phyloP scores from a whole-genome alignment of 23 tunicate genomes.

The Clavelina lepadiformis region DNA sequence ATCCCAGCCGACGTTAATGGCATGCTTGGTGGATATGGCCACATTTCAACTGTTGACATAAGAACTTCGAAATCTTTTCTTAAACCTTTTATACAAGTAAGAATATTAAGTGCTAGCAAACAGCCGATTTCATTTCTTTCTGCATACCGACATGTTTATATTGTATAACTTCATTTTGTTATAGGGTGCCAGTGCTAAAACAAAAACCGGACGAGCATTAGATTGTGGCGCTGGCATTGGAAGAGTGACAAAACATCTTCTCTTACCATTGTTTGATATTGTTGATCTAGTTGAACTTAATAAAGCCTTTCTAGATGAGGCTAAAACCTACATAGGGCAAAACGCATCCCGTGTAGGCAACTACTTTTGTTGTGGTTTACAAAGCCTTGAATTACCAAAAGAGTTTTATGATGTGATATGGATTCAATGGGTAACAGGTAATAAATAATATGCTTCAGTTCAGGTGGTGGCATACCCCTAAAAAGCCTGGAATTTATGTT shows the following conservation, averaged over 20 bases:
- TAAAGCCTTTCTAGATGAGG: slow-evolving; percentile 53
- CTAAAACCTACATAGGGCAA: slow-evolving; percentile 45
- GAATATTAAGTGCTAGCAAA: too few species aligned
- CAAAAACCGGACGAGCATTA: slow-evolving; percentile 38
- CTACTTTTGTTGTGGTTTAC: slow-evolving; percentile 73
- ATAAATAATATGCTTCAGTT: too few species aligned
- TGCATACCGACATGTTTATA: too few species aligned
- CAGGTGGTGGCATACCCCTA: too few species aligned
- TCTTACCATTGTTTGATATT: slow-evolving; percentile 57
- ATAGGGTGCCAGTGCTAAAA: slow-evolving; percentile 8
- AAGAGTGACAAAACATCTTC: slow-evolving; percentile 64
- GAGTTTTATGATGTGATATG: slow-evolving; percentile 72
- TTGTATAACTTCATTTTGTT: too few species aligned
- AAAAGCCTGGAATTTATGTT: too few species aligned
- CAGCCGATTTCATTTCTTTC: too few species aligned
- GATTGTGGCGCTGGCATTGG: slow-evolving; percentile 99
- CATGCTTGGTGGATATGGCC: slow-evolving; percentile 86
- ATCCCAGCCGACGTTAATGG: slow-evolving; percentile 70
- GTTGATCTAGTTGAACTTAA: slow-evolving; percentile 87
- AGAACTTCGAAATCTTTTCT: slow-evolving; percentile 49
- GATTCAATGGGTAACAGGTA: slow-evolving; percentile 97
- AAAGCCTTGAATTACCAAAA: slow-evolving; percentile 33
- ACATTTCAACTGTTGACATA: slow-evolving; percentile 42
- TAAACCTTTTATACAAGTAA: slow-evolving; percentile 37
- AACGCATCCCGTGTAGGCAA: slow-evolving; percentile 41